phyloP scores from a whole-genome alignment of 2,113 vertebrate genomes.

The Empidonax alnorum region DNA sequence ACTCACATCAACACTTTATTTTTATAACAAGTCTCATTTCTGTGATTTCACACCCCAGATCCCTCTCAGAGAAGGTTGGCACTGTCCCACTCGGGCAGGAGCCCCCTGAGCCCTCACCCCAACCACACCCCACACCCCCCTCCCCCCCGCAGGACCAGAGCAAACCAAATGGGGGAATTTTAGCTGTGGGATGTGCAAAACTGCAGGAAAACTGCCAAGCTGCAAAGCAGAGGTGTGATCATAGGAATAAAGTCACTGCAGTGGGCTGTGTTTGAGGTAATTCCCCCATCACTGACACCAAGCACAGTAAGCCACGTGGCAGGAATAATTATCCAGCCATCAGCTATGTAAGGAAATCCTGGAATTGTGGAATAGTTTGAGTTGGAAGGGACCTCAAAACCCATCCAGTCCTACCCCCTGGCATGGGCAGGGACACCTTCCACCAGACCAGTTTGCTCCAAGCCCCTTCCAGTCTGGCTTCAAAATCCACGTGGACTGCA shows the following conservation, averaged over 20 bases:
- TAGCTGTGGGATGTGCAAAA: not conserved
- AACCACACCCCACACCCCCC: rapidly evolving
- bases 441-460: not conserved
- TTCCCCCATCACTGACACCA: not conserved
- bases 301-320: not conserved
- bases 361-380: not conserved
- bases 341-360: not conserved
- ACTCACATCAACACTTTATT: not conserved
- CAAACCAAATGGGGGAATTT: rapidly evolving
- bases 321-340: not conserved
- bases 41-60: rapidly evolving
- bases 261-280: not conserved
- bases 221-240: not conserved
- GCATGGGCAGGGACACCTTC: not conserved
- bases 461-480: not conserved
- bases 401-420: not conserved
- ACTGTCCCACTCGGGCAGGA: not conserved
- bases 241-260: not conserved
- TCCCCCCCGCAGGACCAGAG: not conserved
- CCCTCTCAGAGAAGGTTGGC: not conserved
- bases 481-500: rapidly evolving
- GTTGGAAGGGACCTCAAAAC: not conserved
- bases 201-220: not conserved
- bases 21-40: no score
- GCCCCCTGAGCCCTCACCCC: not conserved